Evolutionary conservation across 2,888 invertebrate genomes (phyloP).

Genomic region (Melinopterus prodromus): DNA sequence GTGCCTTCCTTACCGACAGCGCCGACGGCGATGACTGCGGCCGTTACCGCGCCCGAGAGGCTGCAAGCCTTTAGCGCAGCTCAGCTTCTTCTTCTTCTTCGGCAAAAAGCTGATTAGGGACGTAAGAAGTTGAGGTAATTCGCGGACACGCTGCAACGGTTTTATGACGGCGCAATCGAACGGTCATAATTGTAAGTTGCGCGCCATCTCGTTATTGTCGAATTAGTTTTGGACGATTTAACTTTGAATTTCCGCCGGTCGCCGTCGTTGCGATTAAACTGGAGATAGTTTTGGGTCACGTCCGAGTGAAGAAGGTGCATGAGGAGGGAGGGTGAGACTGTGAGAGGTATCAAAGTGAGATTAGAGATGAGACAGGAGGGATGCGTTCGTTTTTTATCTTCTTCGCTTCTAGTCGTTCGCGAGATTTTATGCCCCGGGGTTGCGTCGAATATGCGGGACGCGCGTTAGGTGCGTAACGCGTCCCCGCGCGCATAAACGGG

Average conservation of each 20-base stretch:
- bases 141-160: conserved; percentile 22
- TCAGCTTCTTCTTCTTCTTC: background rate
- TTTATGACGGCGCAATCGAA: conserved; percentile 12
- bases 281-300: background rate
- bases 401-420: background rate
- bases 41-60: conserved; percentile 7
- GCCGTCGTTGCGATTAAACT: background rate
- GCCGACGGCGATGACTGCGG: conserved; percentile 14
- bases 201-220: conserved; percentile 4
- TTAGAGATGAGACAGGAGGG: background rate
- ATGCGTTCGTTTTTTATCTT: background rate
- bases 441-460: background rate
- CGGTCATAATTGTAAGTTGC: conserved; percentile 20
- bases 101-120: conserved; percentile 23
- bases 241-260: background rate
- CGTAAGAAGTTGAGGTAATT: background rate
- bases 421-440: background rate
- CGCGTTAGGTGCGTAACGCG: background rate
- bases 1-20: conserved; percentile 14
- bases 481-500: background rate
- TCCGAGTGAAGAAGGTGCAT: background rate
- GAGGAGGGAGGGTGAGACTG: too few relatives aligned
- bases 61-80: conserved; percentile 6
- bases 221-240: conserved; percentile 4
- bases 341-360: background rate